phyloP scores from a whole-genome alignment of 2,888 invertebrate species.

The Protonemura montana region DNA sequence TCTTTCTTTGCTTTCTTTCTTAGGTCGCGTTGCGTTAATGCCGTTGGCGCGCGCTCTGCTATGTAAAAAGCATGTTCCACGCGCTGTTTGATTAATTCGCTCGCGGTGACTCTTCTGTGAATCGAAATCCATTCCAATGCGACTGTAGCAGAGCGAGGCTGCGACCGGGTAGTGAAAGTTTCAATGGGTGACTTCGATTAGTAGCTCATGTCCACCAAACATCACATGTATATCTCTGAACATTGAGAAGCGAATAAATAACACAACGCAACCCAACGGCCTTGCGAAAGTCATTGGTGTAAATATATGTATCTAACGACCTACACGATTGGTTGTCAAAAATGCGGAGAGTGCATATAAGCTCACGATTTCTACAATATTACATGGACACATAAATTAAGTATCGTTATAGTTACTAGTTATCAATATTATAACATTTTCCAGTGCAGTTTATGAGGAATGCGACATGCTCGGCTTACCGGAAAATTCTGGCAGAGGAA shows the following conservation, averaged over 20 bases:
- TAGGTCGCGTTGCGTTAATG: background rate
- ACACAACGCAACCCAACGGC: background rate
- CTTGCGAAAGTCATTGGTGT: background rate
- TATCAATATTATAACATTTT: too few relatives aligned
- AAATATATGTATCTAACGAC: too few relatives aligned
- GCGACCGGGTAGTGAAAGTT: slow-evolving; percentile 33
- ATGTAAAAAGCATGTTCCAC: background rate
- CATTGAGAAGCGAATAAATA: background rate
- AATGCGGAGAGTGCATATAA: too few relatives aligned
- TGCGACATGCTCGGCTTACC: too few relatives aligned
- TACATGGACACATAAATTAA: too few relatives aligned
- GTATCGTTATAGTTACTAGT: too few relatives aligned
- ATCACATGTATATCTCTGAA: background rate
- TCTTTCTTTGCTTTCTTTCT: slow-evolving; percentile 3
- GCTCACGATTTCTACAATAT: background rate
- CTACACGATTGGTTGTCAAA: too few relatives aligned
- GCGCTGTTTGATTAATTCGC: background rate
- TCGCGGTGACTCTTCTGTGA: background rate
- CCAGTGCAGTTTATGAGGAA: too few relatives aligned
- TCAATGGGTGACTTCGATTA: slow-evolving; percentile 10
- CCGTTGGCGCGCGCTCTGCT: background rate
- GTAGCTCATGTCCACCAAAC: background rate
- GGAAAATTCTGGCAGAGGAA: too few relatives aligned
- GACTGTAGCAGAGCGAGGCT: slow-evolving; percentile 19
- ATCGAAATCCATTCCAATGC: background rate